Base-by-base conservation (phyloP, 2,113 vertebrate genomes). In the Acrocephalus kingi region DNA sequence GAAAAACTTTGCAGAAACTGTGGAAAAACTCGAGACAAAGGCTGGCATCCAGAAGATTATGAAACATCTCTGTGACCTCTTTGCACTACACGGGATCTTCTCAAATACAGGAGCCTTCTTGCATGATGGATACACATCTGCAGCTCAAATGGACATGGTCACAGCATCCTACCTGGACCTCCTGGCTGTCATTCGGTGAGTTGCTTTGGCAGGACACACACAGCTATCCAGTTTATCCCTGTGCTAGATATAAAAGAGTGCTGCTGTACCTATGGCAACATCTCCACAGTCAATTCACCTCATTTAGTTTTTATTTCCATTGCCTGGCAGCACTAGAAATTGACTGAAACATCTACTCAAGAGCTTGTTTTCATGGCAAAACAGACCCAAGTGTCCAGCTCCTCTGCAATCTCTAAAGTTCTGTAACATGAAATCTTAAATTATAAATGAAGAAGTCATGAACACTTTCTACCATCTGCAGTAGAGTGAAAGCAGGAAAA, bases 1-100 rank as follows among this genome's bases (percentile, higher is more conserved):
- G 93, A 98, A 97, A 90, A 97, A 77, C 88, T 98, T 98, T 31
- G 87, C 49, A 75, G 96, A 97, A 64, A 87, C 92, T 9, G 66
- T 98, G 91, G 90, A 96, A 81, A 96, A 94, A 49, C 92, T 98
- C 2, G 71, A 95, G 69, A 63, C 78, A 9, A 95, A 96, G 21
- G 94, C 97, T 68, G 97, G 73, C n/a, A 97, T 98, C 82, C 92
- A 97, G 73, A 96, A 91, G 87, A 96, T 97, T 55, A 95, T 98
- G 78, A 97, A 97, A 75, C 93, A 96, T 54, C 97, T 98, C 81
- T 98, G 98, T 85, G 97, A 98, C 79, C 97, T 98, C 88, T 97
- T 95, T 49, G 98, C 98, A 16, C 66, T 98, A 43, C 97, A 98
- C 0, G 97, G 98, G 13, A 98, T 98, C 76, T 94, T 98, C 84